phyloP scores from a whole-genome alignment of 2,113 vertebrate species.

The Melanerpes aurifrons region DNA sequence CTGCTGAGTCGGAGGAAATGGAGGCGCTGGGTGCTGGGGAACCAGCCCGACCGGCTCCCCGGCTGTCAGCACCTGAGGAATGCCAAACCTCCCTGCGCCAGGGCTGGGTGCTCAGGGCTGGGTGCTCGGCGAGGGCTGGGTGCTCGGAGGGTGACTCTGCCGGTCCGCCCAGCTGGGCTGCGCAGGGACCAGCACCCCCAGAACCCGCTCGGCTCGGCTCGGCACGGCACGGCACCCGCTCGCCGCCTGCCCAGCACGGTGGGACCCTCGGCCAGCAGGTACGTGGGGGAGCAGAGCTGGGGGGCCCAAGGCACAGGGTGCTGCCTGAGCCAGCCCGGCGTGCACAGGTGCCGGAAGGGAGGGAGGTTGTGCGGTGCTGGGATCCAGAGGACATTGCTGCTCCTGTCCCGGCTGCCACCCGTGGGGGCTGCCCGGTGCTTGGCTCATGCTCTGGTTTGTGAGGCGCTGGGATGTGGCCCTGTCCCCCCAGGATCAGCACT shows the following conservation, averaged over 20 bases:
- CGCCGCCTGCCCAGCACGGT: not conserved
- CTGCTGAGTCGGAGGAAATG: slow-evolving; percentile 57
- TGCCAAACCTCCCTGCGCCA: slow-evolving; percentile 72
- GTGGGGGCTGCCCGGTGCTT: not conserved
- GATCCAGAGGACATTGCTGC: not conserved
- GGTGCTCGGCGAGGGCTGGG: slow-evolving; percentile 39
- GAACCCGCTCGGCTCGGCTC: not conserved
- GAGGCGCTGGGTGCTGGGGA: slow-evolving; percentile 32
- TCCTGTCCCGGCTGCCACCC: not conserved
- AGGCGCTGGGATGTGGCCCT: not conserved
- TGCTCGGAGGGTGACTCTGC: slow-evolving; percentile 48
- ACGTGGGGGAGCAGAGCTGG: not conserved
- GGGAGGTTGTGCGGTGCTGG: not conserved
- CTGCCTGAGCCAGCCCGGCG: not conserved
- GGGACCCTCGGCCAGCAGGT: slow-evolving; percentile 22
- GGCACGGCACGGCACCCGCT: not conserved
- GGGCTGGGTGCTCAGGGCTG: slow-evolving; percentile 61
- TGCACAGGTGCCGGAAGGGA: not conserved
- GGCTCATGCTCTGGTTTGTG: accelerated
- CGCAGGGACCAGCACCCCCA: not conserved
- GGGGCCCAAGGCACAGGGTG: not conserved
- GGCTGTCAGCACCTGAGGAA: slow-evolving; percentile 75
- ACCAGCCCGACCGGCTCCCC: slow-evolving; percentile 78
- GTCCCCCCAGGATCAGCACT: accelerated
- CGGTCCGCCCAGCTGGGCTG: slow-evolving; percentile 66